Evolutionary conservation across 2,113 vertebrate genomes (phyloP).

Genomic region (Xenotilapia leptura): DNA sequence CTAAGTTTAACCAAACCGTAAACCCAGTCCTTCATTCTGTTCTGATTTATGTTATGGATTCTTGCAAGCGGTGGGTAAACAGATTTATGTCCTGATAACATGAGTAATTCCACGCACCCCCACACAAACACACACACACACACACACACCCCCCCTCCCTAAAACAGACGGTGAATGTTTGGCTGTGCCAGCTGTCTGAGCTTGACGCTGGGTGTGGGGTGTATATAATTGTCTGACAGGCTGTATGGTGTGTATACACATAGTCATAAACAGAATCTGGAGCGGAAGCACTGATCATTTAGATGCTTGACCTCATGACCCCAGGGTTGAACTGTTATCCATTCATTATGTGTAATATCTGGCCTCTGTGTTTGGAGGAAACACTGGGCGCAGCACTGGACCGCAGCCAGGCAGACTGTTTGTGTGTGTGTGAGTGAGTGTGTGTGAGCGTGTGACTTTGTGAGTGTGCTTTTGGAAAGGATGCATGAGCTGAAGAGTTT

Average conservation of each 20-base stretch:
- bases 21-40: neutral
- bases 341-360: slow-evolving; percentile 32
- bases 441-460: neutral
- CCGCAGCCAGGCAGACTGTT: neutral
- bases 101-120: neutral
- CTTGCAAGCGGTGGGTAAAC: neutral
- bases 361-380: neutral
- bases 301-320: slow-evolving; percentile 49
- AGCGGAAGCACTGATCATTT: slow-evolving; percentile 57
- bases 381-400: neutral
- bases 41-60: neutral
- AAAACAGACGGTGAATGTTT: slow-evolving; percentile 55
- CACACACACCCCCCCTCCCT: neutral
- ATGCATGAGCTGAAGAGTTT: neutral
- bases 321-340: slow-evolving; percentile 17
- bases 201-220: slow-evolving; percentile 48
- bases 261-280: slow-evolving; percentile 60
- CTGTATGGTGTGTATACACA: slow-evolving; percentile 59
- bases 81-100: neutral
- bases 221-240: slow-evolving; percentile 55
- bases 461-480: neutral
- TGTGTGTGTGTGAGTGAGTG: neutral
- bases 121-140: neutral
- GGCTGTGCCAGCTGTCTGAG: slow-evolving; percentile 57
- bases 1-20: neutral